Evolutionary conservation across 2,888 invertebrate species (phyloP), one percentile per base, ranked within the genome.

Genomic region (Crocallis elinguaria): DNA sequence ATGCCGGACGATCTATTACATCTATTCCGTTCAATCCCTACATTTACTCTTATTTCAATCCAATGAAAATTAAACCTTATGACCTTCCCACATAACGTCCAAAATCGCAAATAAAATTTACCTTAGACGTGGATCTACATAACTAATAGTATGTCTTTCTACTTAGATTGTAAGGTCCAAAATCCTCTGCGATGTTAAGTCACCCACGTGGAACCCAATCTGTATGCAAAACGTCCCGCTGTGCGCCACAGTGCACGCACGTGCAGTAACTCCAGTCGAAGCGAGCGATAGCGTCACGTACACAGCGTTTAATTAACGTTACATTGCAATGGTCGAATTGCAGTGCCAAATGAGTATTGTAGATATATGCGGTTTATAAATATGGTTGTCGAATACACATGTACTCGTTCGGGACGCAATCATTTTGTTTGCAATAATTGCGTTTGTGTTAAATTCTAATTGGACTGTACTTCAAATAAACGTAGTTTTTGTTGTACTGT

Each of bases 171-270:
- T 9, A 53, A 12, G 53, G n/a, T 44, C 27, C 21, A 54, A 35
- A 51, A 35, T 45, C n/a, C 14, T 43, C 39, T 57, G 53, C 57
- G 59, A 55, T 58, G 52, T 64, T 53, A 62, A 65, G 23, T 21
- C n/a, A 2, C 3, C 39, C 43, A 43, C 43, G 43, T 33, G 43
- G 42, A 32, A 43, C 19, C 63, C 67, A 71, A 74, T 76, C 71
- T 75, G 74, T 71, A 77, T 77, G 76, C 72, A 77, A 77, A 77
- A 62, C 69, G 69, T 59, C 66, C 69, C 61, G 62, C n/a, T n/a
- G 65, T 56, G 55, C 56, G 61, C 60, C 62, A 64, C 37, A 49
- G 51, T 37, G 41, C 45, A 49, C 45, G 49, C 45, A 27, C 23
- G 7, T 19, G 27, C 51, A 51, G 45, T 51, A 45, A 41, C 33